Evolutionary conservation across 2,888 invertebrate genomes (phyloP), one percentile per base, ranked within the genome.

Genomic region (Cylindroiulus punctatus): DNA sequence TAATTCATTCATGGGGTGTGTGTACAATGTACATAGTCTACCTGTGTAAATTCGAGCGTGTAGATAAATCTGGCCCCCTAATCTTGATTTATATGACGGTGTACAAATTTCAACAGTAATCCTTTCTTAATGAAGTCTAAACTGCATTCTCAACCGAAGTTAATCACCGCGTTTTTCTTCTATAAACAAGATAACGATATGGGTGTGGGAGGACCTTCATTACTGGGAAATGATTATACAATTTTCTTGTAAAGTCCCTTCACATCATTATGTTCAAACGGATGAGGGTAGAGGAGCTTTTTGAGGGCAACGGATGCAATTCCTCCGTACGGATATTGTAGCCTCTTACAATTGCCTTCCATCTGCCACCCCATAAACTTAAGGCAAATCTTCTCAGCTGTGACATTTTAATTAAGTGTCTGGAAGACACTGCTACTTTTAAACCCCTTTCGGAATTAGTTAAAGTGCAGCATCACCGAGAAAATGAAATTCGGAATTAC

Each of bases 321-420:
- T 30, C 30, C 30, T 4, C 76, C 30, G 30, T 14, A 4, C 19
- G 22, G 22, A 22, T 10, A 65, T 65, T 14, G 44, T 44, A 30
- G 76, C 76, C 30, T 12, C 30, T 30, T 76, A 76, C 76, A 76
- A 76, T 76, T 76, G 76, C 76, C 76, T 76, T 76, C 76, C 76
- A 76, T 76, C 76, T 76, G 76, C 76, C 44, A 83, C 44, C 44
- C 44, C 44, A 83, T 83, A 83, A 83, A 83, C 42, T 83, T 83
- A 83, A 83, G 83, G 83, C 83, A 83, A 83, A 83, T 44, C 83
- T 83, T 83, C 44, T 83, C 83, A 83, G 44, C 83, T 83, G 76
- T 76, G 83, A 83, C 83, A 83, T 83, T 83, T 83, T 83, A 83
- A 83, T 83, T 83, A 83, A 83, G 83, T 83, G 40, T 83, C 83